Evolutionary conservation across 2,888 invertebrate genomes (phyloP).

Genomic region (Dicranocentrus wangi): DNA sequence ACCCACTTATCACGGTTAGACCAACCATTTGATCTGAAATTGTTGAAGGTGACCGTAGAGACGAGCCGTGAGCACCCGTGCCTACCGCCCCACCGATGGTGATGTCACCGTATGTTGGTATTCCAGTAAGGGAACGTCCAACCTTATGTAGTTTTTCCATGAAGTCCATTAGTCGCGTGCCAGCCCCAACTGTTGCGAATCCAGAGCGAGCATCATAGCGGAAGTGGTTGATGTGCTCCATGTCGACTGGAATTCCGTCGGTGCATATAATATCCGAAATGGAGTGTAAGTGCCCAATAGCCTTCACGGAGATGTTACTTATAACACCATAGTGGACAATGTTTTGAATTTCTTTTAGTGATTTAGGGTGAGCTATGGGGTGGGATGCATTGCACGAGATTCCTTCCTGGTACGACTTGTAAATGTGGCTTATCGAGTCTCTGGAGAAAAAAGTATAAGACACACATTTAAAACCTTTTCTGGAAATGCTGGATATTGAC

Average conservation of each 20-base stretch:
- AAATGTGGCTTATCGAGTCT: not conserved
- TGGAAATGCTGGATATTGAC: too few species aligned
- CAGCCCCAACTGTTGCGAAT: constrained; percentile 44
- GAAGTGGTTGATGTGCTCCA: constrained; percentile 29
- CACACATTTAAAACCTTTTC: too few species aligned
- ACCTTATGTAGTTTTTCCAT: constrained; percentile 18
- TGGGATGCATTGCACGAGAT: constrained; percentile 16
- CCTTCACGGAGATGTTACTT: constrained; percentile 4
- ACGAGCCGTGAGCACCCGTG: constrained; percentile 45
- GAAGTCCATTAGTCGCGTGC: not conserved
- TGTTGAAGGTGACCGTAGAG: constrained; percentile 11
- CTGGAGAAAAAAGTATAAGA: too few species aligned
- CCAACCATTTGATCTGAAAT: constrained; percentile 34
- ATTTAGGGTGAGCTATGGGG: not conserved
- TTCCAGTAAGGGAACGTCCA: constrained; percentile 3
- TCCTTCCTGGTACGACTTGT: not conserved
- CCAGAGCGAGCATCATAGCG: not conserved
- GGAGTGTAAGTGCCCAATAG: constrained; percentile 23
- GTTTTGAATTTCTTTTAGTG: not conserved
- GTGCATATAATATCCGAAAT: constrained; percentile 51
- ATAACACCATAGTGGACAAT: constrained; percentile 15
- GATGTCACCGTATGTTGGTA: constrained; percentile 41
- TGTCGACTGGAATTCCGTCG: constrained; percentile 23
- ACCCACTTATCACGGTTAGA: constrained; percentile 43
- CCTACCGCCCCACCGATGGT: constrained; percentile 56